Evolutionary conservation across 2,797 vertebrate species (phyloP).

Genomic region (Coregonus suidteri): DNA sequence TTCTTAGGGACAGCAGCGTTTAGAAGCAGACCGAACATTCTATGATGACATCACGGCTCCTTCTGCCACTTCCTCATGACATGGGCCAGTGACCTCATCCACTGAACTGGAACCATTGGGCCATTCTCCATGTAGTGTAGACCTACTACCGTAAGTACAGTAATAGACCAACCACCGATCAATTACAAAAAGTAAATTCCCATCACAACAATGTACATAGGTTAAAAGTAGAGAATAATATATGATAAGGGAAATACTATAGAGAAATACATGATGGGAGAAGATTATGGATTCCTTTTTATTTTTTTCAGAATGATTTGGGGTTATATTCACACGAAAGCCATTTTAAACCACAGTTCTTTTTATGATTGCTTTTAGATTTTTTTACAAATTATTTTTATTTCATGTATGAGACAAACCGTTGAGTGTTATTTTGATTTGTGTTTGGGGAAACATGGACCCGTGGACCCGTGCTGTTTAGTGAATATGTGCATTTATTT

Average conservation of each 20-base stretch:
- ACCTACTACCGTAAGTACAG: slow-evolving; percentile 33
- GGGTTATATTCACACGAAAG: slow-evolving; percentile 63
- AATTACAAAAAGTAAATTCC: slow-evolving; percentile 48
- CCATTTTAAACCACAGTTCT: slow-evolving; percentile 66
- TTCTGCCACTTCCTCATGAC: slow-evolving; percentile 46
- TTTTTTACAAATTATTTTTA: slow-evolving; percentile 46
- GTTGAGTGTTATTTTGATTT: slow-evolving; percentile 26
- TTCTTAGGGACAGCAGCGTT: slow-evolving; percentile 19
- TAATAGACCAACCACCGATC: slow-evolving; percentile 59
- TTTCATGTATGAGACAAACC: slow-evolving; percentile 41
- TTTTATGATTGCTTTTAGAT: slow-evolving; percentile 62
- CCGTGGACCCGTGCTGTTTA: slow-evolving; percentile 33
- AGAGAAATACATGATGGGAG: slow-evolving; percentile 48
- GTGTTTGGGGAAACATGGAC: slow-evolving; percentile 7
- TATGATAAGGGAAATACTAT: slow-evolving; percentile 77
- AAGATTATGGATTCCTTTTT: slow-evolving; percentile 38
- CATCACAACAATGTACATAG: slow-evolving; percentile 78
- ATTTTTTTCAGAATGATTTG: slow-evolving; percentile 54
- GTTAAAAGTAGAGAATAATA: slow-evolving; percentile 81
- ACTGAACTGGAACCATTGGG: slow-evolving; percentile 32
- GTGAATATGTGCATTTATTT: slow-evolving; percentile 38
- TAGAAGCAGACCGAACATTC: slow-evolving; percentile 26
- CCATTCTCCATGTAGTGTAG: slow-evolving; percentile 39
- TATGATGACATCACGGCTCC: slow-evolving; percentile 40
- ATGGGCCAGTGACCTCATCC: slow-evolving; percentile 47